Percentiles rank a stretch among this genome's conserved stretches.
Evolutionary conservation across 2,888 invertebrate genomes (phyloP).

Genomic region (Brachypterus glaber): DNA sequence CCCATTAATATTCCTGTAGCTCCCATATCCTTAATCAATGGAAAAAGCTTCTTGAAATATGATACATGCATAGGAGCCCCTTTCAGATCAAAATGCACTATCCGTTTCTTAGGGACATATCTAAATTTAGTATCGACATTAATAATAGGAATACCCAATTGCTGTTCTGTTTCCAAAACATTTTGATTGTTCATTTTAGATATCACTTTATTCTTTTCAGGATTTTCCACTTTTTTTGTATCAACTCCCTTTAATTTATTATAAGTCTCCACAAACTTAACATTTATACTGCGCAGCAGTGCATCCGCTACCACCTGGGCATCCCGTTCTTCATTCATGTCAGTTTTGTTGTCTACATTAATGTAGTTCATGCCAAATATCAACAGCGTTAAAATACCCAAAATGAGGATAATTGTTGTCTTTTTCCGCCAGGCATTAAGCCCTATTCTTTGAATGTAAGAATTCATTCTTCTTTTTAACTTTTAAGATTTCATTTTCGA

Average conservation of each 20-base stretch:
- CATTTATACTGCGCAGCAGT: conserved; percentile 25
- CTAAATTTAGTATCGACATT: conserved; percentile 38
- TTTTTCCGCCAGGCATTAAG: conserved; percentile 44
- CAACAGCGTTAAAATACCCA: conserved; percentile 37
- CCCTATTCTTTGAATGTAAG: conserved; percentile 38
- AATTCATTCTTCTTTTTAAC: no score
- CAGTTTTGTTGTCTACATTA: conserved; percentile 20
- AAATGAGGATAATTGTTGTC: conserved; percentile 39
- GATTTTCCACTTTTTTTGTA: conserved; percentile 12
- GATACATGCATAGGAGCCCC: conserved; percentile 62
- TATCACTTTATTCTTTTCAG: conserved; percentile 12
- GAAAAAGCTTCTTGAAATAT: conserved; percentile 50
- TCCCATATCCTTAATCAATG: conserved; percentile 50
- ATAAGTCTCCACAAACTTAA: conserved; percentile 29
- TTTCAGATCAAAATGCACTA: conserved; percentile 70
- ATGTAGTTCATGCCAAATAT: conserved; percentile 43
- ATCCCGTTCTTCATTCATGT: conserved; percentile 22
- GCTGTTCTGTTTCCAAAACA: conserved; percentile 35
- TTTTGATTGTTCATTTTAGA: no score
- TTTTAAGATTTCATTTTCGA: no score
- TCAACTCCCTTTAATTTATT: conserved; percentile 11
- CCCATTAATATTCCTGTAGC: conserved; percentile 56
- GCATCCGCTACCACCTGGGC: conserved; percentile 24
- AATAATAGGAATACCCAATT: conserved; percentile 40
- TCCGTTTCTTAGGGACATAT: conserved; percentile 44